These are phyloP conservation scores for Cololabis saira DNA, from an alignment of 2,113 vertebrate genomes.

Conservation along the genomic window DNA sequence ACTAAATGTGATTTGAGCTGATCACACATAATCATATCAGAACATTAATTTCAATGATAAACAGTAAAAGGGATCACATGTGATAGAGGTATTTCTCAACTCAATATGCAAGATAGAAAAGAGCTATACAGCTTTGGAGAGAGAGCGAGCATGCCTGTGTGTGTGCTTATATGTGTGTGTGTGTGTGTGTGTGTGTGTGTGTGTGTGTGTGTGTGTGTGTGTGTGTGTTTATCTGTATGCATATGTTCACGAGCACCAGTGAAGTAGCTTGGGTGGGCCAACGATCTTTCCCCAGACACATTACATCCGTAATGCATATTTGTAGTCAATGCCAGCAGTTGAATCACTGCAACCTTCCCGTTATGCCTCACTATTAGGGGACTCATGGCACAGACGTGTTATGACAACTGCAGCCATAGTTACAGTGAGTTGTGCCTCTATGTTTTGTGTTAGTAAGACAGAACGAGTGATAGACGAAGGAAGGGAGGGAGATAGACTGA, in stretches of 20 bases:
- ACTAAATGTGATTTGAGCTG: too few relatives aligned
- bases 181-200: neutral
- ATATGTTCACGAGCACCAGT: constrained; percentile 34
- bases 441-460: constrained; percentile 31
- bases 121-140: too few relatives aligned
- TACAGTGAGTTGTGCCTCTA: constrained; percentile 41
- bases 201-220: neutral
- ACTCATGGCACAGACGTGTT: constrained; percentile 65
- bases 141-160: neutral
- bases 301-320: constrained; percentile 54
- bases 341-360: constrained; percentile 57
- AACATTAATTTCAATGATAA: too few relatives aligned
- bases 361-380: constrained; percentile 44
- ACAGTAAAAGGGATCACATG: too few relatives aligned
- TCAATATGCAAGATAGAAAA: too few relatives aligned
- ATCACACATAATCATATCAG: too few relatives aligned
- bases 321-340: constrained; percentile 58
- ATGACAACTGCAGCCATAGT: constrained; percentile 73
- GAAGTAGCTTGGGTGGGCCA: constrained; percentile 69
- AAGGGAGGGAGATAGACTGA: constrained; percentile 7
- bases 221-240: constrained; percentile 7
- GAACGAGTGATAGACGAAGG: constrained; percentile 6
- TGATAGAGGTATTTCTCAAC: too few relatives aligned
- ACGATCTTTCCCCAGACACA: constrained; percentile 47
- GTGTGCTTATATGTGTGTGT: constrained; percentile 7